A percentile compares a stretch with the other conserved stretches of the same genome.
Conservation (phyloP, 2,888 invertebrate species). For the Phrixothrix hirtus region DNA sequence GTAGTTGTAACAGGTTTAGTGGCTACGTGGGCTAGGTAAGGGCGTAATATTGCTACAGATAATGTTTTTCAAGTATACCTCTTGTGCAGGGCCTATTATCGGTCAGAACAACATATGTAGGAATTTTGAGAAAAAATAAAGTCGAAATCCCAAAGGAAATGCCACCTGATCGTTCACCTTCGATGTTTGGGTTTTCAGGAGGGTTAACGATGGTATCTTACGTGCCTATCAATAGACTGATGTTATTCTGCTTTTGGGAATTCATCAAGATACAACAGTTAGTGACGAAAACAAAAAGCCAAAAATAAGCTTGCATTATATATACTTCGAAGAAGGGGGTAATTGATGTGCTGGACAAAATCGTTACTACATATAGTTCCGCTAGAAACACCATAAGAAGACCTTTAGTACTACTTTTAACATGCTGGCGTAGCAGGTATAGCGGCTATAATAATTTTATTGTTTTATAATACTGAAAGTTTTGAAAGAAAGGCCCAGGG, state of each 20-base stretch:
- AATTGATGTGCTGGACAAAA: not conserved
- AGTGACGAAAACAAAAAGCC: not conserved
- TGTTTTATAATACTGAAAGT: not conserved
- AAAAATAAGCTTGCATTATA: not conserved
- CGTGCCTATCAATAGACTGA: not conserved
- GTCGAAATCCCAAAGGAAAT: not conserved
- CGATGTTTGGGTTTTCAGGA: not conserved
- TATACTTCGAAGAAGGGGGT: too few relatives aligned
- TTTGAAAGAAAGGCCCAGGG: not conserved
- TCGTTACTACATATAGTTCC: not conserved
- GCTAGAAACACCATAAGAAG: not conserved
- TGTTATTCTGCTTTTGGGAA: not conserved
- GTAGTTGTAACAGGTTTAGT: constrained; percentile 1
- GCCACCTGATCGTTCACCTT: constrained; percentile 1
- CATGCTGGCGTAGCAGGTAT: not conserved
- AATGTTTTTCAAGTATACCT: constrained; percentile 2
- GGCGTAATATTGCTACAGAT: too few relatives aligned
- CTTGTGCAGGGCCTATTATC: constrained; percentile 1
- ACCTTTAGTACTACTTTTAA: not conserved
- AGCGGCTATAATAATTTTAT: not conserved
- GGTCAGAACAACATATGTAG: constrained; percentile 1
- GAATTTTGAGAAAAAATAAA: constrained; percentile 1
- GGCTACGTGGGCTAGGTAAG: constrained; percentile 1
- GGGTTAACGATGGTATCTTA: not conserved
- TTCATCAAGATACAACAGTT: not conserved